These are phyloP conservation scores for Eupelmus urozonus DNA, from an alignment of 2,888 invertebrate species.

Conservation along the genomic window DNA sequence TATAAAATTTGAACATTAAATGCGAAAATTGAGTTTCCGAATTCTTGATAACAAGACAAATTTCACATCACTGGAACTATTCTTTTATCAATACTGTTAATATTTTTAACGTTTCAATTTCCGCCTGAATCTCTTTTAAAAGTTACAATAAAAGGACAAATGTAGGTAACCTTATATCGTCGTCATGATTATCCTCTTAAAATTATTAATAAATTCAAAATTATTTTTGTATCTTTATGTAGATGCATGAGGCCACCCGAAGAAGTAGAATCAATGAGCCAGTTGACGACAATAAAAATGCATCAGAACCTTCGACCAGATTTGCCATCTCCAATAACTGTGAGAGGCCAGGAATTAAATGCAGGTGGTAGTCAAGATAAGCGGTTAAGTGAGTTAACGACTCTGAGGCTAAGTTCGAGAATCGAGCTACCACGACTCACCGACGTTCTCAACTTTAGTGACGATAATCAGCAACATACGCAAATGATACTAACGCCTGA, in stretches of 20 bases:
- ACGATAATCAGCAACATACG: slow-evolving; percentile 20
- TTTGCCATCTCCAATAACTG: background rate
- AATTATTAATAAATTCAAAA: too few relatives aligned
- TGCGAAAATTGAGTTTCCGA: too few relatives aligned
- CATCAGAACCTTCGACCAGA: slow-evolving; percentile 4
- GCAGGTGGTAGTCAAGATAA: background rate
- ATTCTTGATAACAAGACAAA: too few relatives aligned
- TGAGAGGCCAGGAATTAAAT: slow-evolving; percentile 18
- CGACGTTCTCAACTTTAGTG: slow-evolving; percentile 21
- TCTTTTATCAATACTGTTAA: too few relatives aligned
- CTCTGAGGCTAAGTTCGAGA: slow-evolving; percentile 11
- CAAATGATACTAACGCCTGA: slow-evolving; percentile 12
- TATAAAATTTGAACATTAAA: too few relatives aligned
- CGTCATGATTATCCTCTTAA: too few relatives aligned
- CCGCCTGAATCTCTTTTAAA: too few relatives aligned
- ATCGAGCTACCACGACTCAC: slow-evolving; percentile 42
- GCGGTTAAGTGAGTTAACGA: too few relatives aligned
- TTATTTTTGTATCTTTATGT: background rate
- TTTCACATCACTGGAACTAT: too few relatives aligned
- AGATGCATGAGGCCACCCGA: slow-evolving; percentile 19
- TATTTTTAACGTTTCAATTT: too few relatives aligned
- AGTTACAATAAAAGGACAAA: too few relatives aligned
- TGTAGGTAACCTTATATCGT: too few relatives aligned
- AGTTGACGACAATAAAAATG: slow-evolving; percentile 30
- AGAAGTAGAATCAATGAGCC: background rate